These are phyloP conservation scores for Schlechtendalia chinensis DNA, from an alignment of 1,140 invertebrate genomes.

Conservation along the genomic window DNA sequence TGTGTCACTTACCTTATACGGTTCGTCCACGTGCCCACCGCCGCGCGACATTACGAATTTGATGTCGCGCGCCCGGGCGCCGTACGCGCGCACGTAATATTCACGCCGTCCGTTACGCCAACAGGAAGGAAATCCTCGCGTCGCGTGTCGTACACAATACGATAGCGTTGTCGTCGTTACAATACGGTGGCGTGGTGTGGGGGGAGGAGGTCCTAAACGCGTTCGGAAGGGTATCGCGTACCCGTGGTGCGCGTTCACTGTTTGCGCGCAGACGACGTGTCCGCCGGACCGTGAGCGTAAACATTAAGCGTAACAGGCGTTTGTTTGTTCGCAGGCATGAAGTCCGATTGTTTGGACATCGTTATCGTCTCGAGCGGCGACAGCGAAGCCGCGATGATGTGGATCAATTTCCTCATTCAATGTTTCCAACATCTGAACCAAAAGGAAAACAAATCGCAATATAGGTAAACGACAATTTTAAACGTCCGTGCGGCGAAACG, in stretches of 20 bases:
- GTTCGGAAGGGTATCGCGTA: no score
- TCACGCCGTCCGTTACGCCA: no score
- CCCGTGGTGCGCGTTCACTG: no score
- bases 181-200: no score
- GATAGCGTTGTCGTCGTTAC: neutral
- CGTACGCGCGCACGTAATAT: conserved; percentile 2
- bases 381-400: conserved; percentile 70
- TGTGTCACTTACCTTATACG: neutral
- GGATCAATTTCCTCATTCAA: conserved; percentile 76
- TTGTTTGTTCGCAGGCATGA: conserved; percentile 27
- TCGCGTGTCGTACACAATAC: no score
- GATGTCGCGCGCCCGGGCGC: neutral
- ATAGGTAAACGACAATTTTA: conserved; percentile 65
- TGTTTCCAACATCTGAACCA: conserved; percentile 80
- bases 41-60: neutral
- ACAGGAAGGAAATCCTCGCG: no score
- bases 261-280: neutral
- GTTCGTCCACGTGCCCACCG: neutral
- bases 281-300: no score
- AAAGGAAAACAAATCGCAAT: conserved; percentile 69
- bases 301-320: neutral
- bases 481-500: no score
- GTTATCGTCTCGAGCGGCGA: conserved; percentile 73
- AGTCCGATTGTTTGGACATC: conserved; percentile 72
- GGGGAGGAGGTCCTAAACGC: no score